Evolutionary conservation across 1,140 invertebrate species (phyloP), one percentile per base, ranked within the genome.

Genomic region (Zaprionus kolodkinae): DNA sequence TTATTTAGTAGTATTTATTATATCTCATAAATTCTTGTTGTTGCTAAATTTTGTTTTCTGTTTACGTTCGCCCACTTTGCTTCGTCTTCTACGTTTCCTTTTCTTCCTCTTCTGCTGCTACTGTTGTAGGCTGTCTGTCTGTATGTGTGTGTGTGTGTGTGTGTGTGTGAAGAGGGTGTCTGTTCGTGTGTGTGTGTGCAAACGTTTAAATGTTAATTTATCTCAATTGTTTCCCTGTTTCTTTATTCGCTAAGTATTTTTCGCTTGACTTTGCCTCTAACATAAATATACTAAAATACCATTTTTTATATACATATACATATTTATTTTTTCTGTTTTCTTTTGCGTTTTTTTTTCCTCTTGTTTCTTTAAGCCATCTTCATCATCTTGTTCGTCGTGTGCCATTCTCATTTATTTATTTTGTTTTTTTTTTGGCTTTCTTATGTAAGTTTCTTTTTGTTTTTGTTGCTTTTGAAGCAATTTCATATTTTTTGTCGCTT

Each of bases 181-280:
- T 21, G 21, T 21, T 21, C 21, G 21, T 21, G 27, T 50, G 25
- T 57, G 61, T 57, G 64, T 81, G 12, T 76, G 27, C 56, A 17
- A 88, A 80, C 81, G 85, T 88, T 88, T 88, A 84, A 87, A 89
- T 88, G 85, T 81, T 91, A 81, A 80, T 81, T 89, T 78, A 81
- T 89, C 86, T 86, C 79, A 87, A 87, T 87, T 91, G 88, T 91
- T 88, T 91, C 88, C 81, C 81, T 88, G 88, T 91, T 91, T 87
- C 81, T 85, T 90, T 90, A 88, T 83, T 82, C 87, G 80, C 82
- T 89, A 85, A 86, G 75, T 89, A 88, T 83, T 89, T 79, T 55
- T 65, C 56, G 45, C 52, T 73, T 69, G 48, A 69, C 70, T 74
- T 71, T 63, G 64, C 61, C 60, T 78, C 84, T 88, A 87, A 87